A percentile compares a stretch with the other conserved stretches of the same genome.
Evolutionary conservation across 2,797 vertebrate species (phyloP).

Genomic region (Philypnodon macrostomus): DNA sequence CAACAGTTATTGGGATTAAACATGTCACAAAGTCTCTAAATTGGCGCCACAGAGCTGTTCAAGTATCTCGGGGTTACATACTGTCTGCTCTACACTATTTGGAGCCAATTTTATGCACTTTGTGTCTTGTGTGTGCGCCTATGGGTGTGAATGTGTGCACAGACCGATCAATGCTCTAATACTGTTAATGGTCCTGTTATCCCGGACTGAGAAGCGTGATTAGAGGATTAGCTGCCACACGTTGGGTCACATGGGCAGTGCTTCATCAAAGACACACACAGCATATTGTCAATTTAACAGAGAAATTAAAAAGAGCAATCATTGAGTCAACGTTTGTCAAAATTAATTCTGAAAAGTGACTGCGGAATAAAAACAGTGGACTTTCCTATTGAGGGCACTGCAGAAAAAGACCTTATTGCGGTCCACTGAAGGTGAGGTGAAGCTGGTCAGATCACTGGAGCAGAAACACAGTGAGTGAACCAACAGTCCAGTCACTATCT

Average conservation of each 20-base stretch:
- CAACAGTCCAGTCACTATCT: slow-evolving; percentile 56
- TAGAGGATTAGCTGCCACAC: slow-evolving; percentile 63
- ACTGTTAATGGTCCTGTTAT: slow-evolving; percentile 58
- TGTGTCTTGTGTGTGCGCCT: slow-evolving; percentile 21
- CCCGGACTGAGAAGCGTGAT: slow-evolving; percentile 58
- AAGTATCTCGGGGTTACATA: slow-evolving; percentile 13
- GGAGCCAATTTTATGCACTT: slow-evolving; percentile 10
- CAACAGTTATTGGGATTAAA: not conserved
- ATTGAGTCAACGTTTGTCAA: no score
- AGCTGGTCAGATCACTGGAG: slow-evolving; percentile 54
- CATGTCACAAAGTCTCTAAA: not conserved
- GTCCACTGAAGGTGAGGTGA: slow-evolving; percentile 49
- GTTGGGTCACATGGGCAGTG: no score
- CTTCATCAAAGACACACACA: no score
- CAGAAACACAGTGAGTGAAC: slow-evolving; percentile 44
- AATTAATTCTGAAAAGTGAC: slow-evolving; percentile 18
- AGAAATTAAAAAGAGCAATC: no score
- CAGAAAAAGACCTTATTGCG: slow-evolving; percentile 53
- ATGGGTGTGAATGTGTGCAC: slow-evolving; percentile 18
- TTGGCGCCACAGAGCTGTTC: slow-evolving; percentile 1
- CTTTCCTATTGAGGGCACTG: slow-evolving; percentile 43
- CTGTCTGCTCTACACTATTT: slow-evolving; percentile 28
- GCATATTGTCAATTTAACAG: no score
- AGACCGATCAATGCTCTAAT: slow-evolving; percentile 56
- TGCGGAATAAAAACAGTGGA: slow-evolving; percentile 37